A percentile compares a stretch with the other conserved stretches of the same genome.
Conservation (phyloP, 2,113 vertebrate species). For the Mesoclemmys tuberculata region DNA sequence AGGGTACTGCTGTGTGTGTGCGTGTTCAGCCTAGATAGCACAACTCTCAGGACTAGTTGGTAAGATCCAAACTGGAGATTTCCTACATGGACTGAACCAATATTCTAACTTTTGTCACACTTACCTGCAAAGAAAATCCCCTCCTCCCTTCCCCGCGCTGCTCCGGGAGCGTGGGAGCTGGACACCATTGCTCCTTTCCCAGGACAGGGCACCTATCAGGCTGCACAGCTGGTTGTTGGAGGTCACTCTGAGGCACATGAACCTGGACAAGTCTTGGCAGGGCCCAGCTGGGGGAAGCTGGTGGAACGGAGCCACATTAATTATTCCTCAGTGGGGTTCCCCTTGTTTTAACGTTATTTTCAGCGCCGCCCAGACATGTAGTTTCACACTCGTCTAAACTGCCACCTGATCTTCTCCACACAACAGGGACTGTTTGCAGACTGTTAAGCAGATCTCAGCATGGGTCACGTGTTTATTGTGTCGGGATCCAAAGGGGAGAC, state of each 20-base stretch:
- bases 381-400: neutral
- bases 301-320: neutral
- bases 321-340: conserved; percentile 3
- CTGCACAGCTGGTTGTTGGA: accelerated
- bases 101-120: accelerated
- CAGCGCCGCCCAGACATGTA: neutral
- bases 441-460: neutral
- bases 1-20: neutral
- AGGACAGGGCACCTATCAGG: neutral
- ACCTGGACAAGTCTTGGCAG: neutral
- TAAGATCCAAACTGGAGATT: accelerated
- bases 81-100: neutral
- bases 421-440: neutral
- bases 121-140: accelerated
- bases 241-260: neutral
- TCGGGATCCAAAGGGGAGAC: neutral
- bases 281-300: neutral
- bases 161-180: neutral
- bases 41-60: accelerated
- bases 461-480: accelerated
- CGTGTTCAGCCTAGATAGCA: neutral
- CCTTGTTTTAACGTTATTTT: neutral
- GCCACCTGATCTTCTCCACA: neutral
- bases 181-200: neutral
- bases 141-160: neutral